A percentile compares a stretch with the other conserved stretches of the same genome.
These are phyloP conservation scores for Drosophila navojoa DNA, from an alignment of 1,140 invertebrate genomes.

Conservation along the genomic window DNA sequence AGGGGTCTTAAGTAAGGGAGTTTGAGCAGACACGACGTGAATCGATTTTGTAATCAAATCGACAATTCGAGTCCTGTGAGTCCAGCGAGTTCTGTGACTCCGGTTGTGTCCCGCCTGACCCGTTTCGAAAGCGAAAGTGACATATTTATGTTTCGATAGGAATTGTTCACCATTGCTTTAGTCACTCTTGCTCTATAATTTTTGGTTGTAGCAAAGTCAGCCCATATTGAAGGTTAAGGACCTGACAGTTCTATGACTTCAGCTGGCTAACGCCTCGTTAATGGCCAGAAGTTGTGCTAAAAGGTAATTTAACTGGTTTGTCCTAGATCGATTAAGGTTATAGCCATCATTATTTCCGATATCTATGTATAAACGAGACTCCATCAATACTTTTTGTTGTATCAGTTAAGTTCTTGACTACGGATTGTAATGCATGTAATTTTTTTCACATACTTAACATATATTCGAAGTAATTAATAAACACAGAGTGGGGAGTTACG, in stretches of 20 bases:
- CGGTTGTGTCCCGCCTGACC: constrained; percentile 9
- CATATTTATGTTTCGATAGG: constrained; percentile 43
- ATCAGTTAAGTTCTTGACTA: no score
- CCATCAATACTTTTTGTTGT: no score
- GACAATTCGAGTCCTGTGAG: constrained; percentile 20
- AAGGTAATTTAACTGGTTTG: constrained; percentile 7
- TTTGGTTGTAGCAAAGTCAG: neutral
- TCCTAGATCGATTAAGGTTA: neutral
- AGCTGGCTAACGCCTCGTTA: constrained; percentile 10
- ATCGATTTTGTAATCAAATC: constrained; percentile 81
- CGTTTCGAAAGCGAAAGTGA: constrained; percentile 66
- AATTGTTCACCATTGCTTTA: neutral
- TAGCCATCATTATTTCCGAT: neutral
- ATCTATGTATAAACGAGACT: neutral
- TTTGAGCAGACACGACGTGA: constrained; percentile 56
- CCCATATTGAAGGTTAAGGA: constrained; percentile 67
- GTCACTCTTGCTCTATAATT: constrained; percentile 6
- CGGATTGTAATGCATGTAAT: no score
- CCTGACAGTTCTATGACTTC: constrained; percentile 34
- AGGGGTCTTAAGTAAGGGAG: constrained; percentile 37
- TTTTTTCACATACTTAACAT: no score
- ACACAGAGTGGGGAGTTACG: no score
- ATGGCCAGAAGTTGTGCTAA: neutral
- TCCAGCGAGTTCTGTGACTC: neutral
- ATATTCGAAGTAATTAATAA: no score